These are phyloP conservation scores for Cherax quadricarinatus DNA, from an alignment of 1,140 invertebrate species.

Conservation along the genomic window DNA sequence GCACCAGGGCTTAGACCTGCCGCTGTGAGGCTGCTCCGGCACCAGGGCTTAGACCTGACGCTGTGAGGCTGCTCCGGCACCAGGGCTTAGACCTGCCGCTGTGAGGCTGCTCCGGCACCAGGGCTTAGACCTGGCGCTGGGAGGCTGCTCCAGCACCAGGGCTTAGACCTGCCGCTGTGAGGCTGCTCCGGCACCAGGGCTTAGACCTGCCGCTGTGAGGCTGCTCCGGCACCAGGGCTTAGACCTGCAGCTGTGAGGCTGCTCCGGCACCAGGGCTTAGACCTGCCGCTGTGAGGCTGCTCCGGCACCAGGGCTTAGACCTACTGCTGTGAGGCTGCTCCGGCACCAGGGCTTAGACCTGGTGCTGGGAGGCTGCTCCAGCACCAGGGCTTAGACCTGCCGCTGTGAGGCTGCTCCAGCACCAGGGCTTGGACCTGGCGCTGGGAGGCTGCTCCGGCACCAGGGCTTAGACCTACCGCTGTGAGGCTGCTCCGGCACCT, in stretches of 20 bases:
- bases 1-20: background rate
- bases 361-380: background rate
- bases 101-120: too few relatives aligned
- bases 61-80: background rate
- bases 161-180: background rate
- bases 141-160: too few relatives aligned
- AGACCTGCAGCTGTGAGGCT: background rate
- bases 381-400: background rate
- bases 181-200: too few relatives aligned
- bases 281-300: background rate
- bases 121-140: background rate
- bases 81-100: background rate
- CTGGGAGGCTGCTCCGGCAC: background rate
- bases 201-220: background rate
- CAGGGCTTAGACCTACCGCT: background rate
- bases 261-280: too few relatives aligned
- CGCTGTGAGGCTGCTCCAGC: background rate
- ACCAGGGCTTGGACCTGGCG: background rate
- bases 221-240: too few relatives aligned
- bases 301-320: too few relatives aligned
- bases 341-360: background rate
- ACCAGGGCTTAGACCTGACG: background rate
- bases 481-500: background rate
- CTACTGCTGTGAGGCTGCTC: background rate
- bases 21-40: background rate